These are phyloP conservation scores for Lycophotia porphyrea DNA, from an alignment of 2,888 invertebrate genomes.

Conservation along the genomic window DNA sequence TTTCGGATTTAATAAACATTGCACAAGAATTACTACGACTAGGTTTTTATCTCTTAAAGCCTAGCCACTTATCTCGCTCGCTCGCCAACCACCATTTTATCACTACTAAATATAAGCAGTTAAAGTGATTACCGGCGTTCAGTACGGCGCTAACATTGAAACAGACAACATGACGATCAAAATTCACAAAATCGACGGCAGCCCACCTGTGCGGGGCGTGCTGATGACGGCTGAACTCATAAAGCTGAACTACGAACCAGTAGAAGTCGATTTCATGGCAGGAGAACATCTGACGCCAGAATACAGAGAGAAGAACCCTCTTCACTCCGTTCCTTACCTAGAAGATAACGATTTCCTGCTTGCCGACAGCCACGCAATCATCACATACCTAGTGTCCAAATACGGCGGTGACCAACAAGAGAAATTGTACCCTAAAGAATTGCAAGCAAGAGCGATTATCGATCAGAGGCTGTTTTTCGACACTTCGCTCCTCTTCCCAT, in stretches of 20 bases:
- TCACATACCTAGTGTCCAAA: slow-evolving; percentile 74
- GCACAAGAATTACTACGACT: neutral
- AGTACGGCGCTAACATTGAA: slow-evolving; percentile 18
- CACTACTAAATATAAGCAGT: slow-evolving; percentile 26
- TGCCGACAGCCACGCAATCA: slow-evolving; percentile 76
- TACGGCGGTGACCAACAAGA: slow-evolving; percentile 71
- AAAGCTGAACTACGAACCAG: slow-evolving; percentile 67
- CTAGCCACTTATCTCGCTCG: slow-evolving; percentile 15
- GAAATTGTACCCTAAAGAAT: slow-evolving; percentile 71
- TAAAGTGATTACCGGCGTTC: neutral
- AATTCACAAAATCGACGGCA: slow-evolving; percentile 69
- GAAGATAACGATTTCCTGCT: slow-evolving; percentile 75
- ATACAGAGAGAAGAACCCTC: slow-evolving; percentile 72
- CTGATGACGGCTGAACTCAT: slow-evolving; percentile 71
- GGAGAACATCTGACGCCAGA: slow-evolving; percentile 69
- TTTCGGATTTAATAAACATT: neutral
- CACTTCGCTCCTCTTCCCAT: slow-evolving; percentile 66
- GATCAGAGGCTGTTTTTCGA: slow-evolving; percentile 74
- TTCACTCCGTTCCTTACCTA: slow-evolving; percentile 72
- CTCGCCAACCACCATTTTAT: slow-evolving; percentile 1
- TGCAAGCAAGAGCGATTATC: slow-evolving; percentile 68
- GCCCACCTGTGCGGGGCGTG: slow-evolving; percentile 72
- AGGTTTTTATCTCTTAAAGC: slow-evolving; percentile 20
- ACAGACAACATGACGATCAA: slow-evolving; percentile 68
- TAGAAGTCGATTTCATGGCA: slow-evolving; percentile 61